These are phyloP conservation scores for Sebastes itinus DNA, from an alignment of 2,797 vertebrate species.

Conservation along the genomic window DNA sequence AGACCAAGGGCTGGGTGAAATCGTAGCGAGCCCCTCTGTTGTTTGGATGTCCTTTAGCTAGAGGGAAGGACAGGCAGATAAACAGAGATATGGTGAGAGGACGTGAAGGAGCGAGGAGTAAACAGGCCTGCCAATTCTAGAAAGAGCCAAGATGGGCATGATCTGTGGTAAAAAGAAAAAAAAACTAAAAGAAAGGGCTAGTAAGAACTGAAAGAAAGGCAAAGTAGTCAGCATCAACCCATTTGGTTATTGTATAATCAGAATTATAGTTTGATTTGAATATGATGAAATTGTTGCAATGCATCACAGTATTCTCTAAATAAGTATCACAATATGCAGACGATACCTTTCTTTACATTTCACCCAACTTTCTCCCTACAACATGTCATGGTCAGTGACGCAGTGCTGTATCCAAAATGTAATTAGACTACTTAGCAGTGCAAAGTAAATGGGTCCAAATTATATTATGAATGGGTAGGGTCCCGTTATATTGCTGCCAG, in stretches of 20 bases:
- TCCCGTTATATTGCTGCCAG: neutral
- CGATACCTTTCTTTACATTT: neutral
- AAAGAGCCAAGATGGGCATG: slow-evolving; percentile 18
- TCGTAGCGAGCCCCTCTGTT: slow-evolving; percentile 37
- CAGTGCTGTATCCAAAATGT: neutral
- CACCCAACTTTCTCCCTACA: neutral
- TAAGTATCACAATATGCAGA: slow-evolving; percentile 17
- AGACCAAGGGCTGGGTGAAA: slow-evolving; percentile 46
- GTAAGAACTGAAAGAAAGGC: neutral
- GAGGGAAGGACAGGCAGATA: slow-evolving; percentile 68
- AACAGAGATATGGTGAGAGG: slow-evolving; percentile 47
- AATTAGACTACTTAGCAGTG: neutral
- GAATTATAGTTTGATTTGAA: neutral
- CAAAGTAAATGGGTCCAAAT: neutral
- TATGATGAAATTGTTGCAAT: neutral
- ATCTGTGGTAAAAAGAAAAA: slow-evolving; percentile 14
- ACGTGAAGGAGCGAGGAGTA: slow-evolving; percentile 25
- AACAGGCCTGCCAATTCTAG: slow-evolving; percentile 44
- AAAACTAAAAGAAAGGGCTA: neutral
- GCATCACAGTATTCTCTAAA: neutral
- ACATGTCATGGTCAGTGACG: neutral
- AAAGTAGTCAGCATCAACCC: neutral
- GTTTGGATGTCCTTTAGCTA: slow-evolving; percentile 69
- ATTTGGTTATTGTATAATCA: neutral
- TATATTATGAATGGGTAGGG: neutral